Conservation (phyloP, 2,113 vertebrate genomes). For the Hymenochirus boettgeri region DNA sequence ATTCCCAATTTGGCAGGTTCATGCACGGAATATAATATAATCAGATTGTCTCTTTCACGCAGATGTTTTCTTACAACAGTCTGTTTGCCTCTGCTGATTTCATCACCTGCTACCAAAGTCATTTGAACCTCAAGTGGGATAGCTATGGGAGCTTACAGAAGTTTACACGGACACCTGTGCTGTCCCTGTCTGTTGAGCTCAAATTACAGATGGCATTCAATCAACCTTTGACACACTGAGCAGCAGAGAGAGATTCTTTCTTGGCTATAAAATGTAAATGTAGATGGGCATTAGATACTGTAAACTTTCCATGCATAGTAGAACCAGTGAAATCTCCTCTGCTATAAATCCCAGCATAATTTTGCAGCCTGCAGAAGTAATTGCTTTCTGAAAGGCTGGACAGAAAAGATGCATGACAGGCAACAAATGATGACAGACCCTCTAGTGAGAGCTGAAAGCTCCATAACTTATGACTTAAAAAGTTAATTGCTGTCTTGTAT, state of each 20-base stretch:
- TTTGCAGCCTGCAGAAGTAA: conserved; percentile 37
- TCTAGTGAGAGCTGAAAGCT: conserved; percentile 19
- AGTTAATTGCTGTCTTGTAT: conserved; percentile 42
- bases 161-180: conserved; percentile 28
- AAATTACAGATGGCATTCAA: conserved; percentile 8
- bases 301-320: conserved; percentile 2
- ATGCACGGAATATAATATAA: conserved; percentile 11
- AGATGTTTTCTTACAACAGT: conserved; percentile 50
- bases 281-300: not conserved
- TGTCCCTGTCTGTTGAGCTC: conserved; percentile 7
- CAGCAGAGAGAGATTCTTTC: conserved; percentile 19
- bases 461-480: conserved; percentile 16
- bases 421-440: conserved; percentile 40
- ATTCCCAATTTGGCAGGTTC: conserved; percentile 18
- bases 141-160: conserved; percentile 29
- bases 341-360: conserved; percentile 35
- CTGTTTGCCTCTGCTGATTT: conserved; percentile 50
- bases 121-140: not conserved
- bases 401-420: conserved; percentile 44
- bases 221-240: conserved; percentile 12
- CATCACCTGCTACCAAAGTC: conserved; percentile 55
- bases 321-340: conserved; percentile 25
- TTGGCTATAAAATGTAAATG: not conserved
- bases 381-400: conserved; percentile 42
- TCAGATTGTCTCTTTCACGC: conserved; percentile 39